A percentile compares a stretch with the other conserved stretches of the same genome.
phyloP scores from a whole-genome alignment of 2,797 vertebrate genomes.

The Lutjanus argentimaculatus region DNA sequence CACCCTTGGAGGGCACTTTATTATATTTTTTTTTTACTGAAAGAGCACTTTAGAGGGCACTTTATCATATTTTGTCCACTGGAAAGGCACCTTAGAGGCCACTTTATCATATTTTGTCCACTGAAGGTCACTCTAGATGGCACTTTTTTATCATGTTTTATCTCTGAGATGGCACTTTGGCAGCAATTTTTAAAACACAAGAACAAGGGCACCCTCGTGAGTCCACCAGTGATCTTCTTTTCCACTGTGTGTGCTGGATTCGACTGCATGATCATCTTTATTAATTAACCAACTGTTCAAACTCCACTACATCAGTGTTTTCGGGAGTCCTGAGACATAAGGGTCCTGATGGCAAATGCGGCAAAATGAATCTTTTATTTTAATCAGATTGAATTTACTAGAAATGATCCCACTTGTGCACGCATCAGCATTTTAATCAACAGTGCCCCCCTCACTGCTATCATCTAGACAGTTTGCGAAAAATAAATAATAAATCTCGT shows the following conservation, averaged over 20 bases:
- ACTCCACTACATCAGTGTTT: constrained; percentile 6
- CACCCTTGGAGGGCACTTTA: too few relatives aligned
- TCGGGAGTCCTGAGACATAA: background rate
- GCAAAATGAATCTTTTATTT: constrained; percentile 24
- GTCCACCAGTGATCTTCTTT: background rate
- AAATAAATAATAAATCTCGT: constrained; percentile 11
- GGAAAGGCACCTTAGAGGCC: too few relatives aligned
- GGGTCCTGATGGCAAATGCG: constrained; percentile 8
- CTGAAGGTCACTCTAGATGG: too few relatives aligned
- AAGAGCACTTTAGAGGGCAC: too few relatives aligned
- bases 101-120: too few relatives aligned
- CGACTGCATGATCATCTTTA: background rate
- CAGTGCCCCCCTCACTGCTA: background rate
- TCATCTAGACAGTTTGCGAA: constrained; percentile 3
- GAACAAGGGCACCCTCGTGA: background rate
- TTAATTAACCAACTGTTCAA: constrained; percentile 3
- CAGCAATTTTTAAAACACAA: too few relatives aligned
- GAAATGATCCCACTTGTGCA: constrained; percentile 15
- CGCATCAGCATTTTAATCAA: constrained; percentile 34
- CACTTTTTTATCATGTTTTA: too few relatives aligned
- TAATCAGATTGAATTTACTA: constrained; percentile 37
- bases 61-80: too few relatives aligned
- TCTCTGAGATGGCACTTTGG: too few relatives aligned
- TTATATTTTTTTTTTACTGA: too few relatives aligned
- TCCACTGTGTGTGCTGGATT: background rate